Percentiles rank a stretch among this genome's conserved stretches.
Evolutionary conservation across 2,113 vertebrate species (phyloP).

Genomic region (Calyptomena viridis): DNA sequence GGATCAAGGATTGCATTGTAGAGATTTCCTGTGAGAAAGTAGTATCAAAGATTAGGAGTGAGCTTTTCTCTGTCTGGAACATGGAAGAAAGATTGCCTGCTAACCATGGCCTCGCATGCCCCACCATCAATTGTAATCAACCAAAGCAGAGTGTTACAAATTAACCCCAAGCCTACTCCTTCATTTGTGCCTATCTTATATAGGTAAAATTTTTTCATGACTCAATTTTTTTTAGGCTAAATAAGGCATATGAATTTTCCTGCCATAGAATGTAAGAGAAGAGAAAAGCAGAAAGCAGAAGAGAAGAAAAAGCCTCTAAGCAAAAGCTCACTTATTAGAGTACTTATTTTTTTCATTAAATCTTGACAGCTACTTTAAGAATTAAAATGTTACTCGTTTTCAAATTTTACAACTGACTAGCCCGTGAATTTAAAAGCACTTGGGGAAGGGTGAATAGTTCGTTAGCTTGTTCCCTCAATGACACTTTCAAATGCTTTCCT

Average conservation of each 20-base stretch:
- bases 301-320: neutral
- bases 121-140: neutral
- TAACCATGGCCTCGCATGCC: neutral
- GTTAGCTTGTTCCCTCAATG: conserved; percentile 60
- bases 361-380: conserved; percentile 36
- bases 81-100: neutral
- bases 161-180: neutral
- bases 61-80: neutral
- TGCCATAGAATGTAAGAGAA: neutral
- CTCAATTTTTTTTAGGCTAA: neutral
- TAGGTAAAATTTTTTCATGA: neutral
- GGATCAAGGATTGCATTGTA: neutral
- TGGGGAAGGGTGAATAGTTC: conserved; percentile 50
- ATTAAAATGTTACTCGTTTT: conserved; percentile 48
- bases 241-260: neutral
- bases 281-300: conserved; percentile 25
- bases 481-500: conserved; percentile 65
- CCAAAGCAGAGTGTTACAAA: neutral
- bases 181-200: neutral
- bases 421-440: conserved; percentile 51
- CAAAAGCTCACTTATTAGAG: neutral
- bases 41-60: neutral
- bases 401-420: conserved; percentile 40
- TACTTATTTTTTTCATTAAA: conserved; percentile 30
- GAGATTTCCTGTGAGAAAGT: neutral